Evolutionary conservation across 2,113 vertebrate species (phyloP), one percentile per base, ranked within the genome.

Genomic region (Phycodurus eques): DNA sequence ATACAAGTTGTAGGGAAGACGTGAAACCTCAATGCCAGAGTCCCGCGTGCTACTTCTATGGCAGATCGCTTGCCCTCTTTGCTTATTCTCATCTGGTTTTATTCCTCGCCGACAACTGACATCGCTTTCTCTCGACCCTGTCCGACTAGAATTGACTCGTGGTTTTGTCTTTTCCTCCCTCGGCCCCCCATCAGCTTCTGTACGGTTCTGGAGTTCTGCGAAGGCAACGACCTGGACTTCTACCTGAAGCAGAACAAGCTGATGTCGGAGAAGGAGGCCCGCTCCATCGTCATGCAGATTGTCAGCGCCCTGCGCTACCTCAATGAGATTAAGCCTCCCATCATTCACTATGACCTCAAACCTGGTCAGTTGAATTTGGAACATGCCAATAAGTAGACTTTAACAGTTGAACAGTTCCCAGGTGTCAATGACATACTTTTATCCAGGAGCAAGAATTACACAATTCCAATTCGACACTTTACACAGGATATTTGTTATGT

Each of bases 321-420:
- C 89, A 99, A 99, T 88, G 98, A 99, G 90, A 99, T 99, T 93
- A 99, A 98, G 82, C 98, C 97, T 39, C 98, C 98, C 80, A 99
- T 99, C 92, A 99, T 99, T 92, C 98, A 99, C 93, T 99, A 99
- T 73, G 97, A 99, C 92, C 96, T 99, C 86, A 99, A 99, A 80
- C 98, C 98, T 85, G 98, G 98, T 99, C 91, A 85, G 76, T 70
- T 19, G 3, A 0, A 4, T 20, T 39, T 10, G 10, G 2, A 35
- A 51, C 46, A 44, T 5, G 9, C 27, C 27, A 27, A 27, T 27
- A 27, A 27, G 27, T 27, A 1, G 27, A 27, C 27, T 27, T 53
- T 53, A 17, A 53, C 7, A 19, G 1, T 20, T 53, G 13, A 39
- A 62, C 60, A 19, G 7, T 3, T 53, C 51, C 17, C 7, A 2